A percentile compares a stretch with the other conserved stretches of the same genome.
These are phyloP conservation scores for Achlya flavicornis DNA, from an alignment of 2,888 invertebrate species.

Conservation along the genomic window DNA sequence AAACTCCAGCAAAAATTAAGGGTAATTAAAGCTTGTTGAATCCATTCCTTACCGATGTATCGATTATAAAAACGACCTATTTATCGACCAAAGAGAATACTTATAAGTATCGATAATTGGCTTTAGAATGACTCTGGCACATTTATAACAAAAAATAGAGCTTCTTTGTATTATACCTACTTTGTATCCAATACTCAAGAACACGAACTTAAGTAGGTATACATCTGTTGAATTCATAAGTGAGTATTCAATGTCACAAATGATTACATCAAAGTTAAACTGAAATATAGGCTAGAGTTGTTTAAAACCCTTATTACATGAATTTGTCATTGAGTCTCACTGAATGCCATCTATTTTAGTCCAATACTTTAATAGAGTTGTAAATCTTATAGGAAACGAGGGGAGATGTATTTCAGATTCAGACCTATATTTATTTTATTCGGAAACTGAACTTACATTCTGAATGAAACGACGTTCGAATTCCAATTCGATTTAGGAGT, in stretches of 20 bases:
- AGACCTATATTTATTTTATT: slow-evolving; percentile 2
- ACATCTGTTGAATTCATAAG: neutral
- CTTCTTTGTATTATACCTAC: neutral
- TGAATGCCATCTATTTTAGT: neutral
- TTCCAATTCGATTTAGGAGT: slow-evolving; percentile 4
- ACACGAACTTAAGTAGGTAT: neutral
- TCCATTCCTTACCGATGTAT: neutral
- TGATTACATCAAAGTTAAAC: neutral
- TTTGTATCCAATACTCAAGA: neutral
- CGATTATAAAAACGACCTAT: slow-evolving; percentile 19
- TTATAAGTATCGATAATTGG: slow-evolving; percentile 56
- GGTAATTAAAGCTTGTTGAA: slow-evolving; percentile 13
- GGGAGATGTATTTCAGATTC: slow-evolving; percentile 3
- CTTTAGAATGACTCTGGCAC: slow-evolving; percentile 31
- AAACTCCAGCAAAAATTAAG: slow-evolving; percentile 35
- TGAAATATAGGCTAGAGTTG: neutral
- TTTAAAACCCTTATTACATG: neutral
- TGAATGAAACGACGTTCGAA: slow-evolving; percentile 8
- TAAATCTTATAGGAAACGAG: slow-evolving; percentile 7
- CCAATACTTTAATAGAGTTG: slow-evolving; percentile 1
- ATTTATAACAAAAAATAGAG: slow-evolving; percentile 18
- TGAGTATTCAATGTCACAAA: neutral
- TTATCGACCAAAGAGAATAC: slow-evolving; percentile 27
- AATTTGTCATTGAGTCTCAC: neutral
- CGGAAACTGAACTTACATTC: slow-evolving; percentile 5